These are phyloP conservation scores for Sthenelais limicola DNA, from an alignment of 2,888 invertebrate species.

Conservation along the genomic window DNA sequence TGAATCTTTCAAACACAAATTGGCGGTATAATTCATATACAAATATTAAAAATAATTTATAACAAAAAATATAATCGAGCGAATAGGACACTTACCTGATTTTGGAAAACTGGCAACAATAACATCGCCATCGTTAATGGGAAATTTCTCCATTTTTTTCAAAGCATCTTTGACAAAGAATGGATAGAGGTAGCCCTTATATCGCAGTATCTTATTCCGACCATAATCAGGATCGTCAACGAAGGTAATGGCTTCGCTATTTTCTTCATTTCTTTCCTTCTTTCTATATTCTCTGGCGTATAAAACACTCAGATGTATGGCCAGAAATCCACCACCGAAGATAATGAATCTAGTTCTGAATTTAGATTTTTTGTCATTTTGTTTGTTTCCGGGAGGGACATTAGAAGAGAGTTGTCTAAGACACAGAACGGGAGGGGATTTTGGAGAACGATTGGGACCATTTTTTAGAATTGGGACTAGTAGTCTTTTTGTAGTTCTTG, in stretches of 20 bases:
- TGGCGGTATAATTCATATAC: no score
- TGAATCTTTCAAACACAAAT: no score
- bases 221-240: conserved; percentile 13
- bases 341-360: no score
- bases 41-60: background rate
- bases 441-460: no score
- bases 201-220: conserved; percentile 30
- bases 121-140: conserved; percentile 39
- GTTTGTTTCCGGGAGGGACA: no score
- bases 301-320: background rate
- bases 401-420: no score
- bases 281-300: background rate
- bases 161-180: conserved; percentile 29
- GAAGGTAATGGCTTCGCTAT: no score
- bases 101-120: conserved; percentile 49
- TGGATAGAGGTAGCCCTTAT: conserved; percentile 42
- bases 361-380: no score
- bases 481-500: no score
- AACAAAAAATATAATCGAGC: background rate
- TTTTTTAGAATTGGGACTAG: no score
- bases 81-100: conserved; percentile 43
- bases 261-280: no score
- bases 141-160: conserved; percentile 34
- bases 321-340: conserved; percentile 6
- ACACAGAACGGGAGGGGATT: no score